Evolutionary conservation across 2,113 vertebrate species (phyloP), one percentile per base, ranked within the genome.

Genomic region (Callipepla californica): DNA sequence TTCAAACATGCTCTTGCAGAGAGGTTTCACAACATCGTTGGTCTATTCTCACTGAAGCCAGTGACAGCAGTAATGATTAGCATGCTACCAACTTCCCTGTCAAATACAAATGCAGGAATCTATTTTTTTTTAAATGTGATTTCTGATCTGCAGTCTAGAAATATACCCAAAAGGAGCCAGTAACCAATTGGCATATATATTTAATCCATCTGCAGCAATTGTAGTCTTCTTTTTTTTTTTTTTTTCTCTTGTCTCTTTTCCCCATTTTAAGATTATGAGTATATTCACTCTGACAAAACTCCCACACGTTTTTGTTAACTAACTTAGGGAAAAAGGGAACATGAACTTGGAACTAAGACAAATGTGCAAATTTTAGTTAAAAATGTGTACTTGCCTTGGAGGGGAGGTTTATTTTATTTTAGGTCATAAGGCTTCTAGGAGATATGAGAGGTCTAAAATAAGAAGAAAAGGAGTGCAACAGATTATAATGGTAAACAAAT

Each of bases 341-440:
- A 88, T 94, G 93, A 95, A 94, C 93, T 94, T 95, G 94, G 94
- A 96, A 90, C 86, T 72, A 94, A 90, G 89, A 94, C 87, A 95
- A 94, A 93, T 96, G 89, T 96, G 93, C 89, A 94, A 96, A 95
- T 95, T 91, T 75, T 0, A 0, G 85, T 90, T 96, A 94, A 95
- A 96, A 96, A 95, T 91, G 92, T 77, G 70, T 77, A 21, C 80
- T 94, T 94, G 95, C 79, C 83, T 91, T 91, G 82, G 85, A 89
- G 87, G 90, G 73, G 69, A 91, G 70, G 58, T 85, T 92, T 96
- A 69, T 57, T 90, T 92, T 95, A 88, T 93, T 95, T 96, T 91
- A 93, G 82, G 93, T 95, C 53, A 17, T 67, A 92, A 93, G 75
- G 78, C 87, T 95, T 91, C 67, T 36, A 74, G 82, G 55, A 87